Conservation (phyloP, 2,888 invertebrate species). For the Drosophila silvestris region DNA sequence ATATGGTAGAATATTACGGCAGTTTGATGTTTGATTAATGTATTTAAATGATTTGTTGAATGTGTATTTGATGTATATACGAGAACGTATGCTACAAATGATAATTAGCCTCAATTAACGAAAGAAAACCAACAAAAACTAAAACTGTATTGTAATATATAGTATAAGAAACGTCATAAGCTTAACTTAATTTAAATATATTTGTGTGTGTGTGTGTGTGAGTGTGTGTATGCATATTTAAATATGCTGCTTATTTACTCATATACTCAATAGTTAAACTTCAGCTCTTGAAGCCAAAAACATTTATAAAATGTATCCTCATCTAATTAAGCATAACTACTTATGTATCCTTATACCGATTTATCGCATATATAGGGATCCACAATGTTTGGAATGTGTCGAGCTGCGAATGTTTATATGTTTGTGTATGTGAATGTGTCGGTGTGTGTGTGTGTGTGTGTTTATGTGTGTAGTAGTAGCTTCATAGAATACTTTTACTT, state of each 20-base stretch:
- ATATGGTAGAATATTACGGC: constrained; percentile 52
- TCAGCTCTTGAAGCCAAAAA: constrained; percentile 50
- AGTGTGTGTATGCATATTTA: constrained; percentile 37
- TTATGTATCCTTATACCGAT: constrained; percentile 46
- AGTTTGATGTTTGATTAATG: constrained; percentile 49
- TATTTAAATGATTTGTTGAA: constrained; percentile 28
- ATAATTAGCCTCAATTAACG: constrained; percentile 75
- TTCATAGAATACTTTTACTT: constrained; percentile 71
- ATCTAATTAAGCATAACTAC: constrained; percentile 28
- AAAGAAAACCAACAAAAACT: constrained; percentile 62
- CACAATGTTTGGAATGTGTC: constrained; percentile 71
- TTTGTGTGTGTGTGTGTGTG: constrained; percentile 23
- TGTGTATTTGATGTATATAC: constrained; percentile 9
- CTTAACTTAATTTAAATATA: constrained; percentile 27
- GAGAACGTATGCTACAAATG: constrained; percentile 37
- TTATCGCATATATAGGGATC: constrained; percentile 36
- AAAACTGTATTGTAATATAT: constrained; percentile 41
- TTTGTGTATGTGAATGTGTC: constrained; percentile 16
- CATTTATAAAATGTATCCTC: constrained; percentile 82
- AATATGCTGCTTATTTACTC: constrained; percentile 59
- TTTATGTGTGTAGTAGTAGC: constrained; percentile 51
- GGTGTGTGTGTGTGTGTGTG: constrained; percentile 28
- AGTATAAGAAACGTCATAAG: constrained; percentile 4
- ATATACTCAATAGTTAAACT: constrained; percentile 59
- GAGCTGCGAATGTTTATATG: constrained; percentile 71